These are phyloP conservation scores for Aegotheles bennettii DNA, from an alignment of 2,113 vertebrate genomes.

Conservation along the genomic window DNA sequence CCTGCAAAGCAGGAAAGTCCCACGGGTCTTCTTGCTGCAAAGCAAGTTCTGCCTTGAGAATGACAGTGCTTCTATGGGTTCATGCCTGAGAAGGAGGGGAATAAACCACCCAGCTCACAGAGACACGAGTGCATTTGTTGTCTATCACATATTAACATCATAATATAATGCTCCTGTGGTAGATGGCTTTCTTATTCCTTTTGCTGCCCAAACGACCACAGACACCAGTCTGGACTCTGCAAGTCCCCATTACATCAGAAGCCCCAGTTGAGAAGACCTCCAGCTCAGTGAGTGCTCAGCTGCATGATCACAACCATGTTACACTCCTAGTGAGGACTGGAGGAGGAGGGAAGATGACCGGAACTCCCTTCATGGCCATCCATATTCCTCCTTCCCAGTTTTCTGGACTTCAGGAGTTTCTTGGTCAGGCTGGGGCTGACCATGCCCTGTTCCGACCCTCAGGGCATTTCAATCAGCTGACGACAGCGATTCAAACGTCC, in stretches of 20 bases:
- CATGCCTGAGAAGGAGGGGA: rapidly evolving
- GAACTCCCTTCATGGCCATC: background rate
- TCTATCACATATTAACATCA: background rate
- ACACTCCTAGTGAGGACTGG: background rate
- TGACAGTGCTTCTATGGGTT: rapidly evolving
- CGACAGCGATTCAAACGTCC: rapidly evolving
- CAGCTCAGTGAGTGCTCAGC: background rate
- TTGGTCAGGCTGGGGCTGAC: background rate
- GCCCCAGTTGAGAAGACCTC: rapidly evolving
- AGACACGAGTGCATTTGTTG: background rate
- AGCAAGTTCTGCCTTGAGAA: background rate
- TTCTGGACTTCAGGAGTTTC: background rate
- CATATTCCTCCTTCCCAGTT: background rate
- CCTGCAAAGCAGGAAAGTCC: background rate
- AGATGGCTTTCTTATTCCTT: background rate
- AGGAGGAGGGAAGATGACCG: background rate
- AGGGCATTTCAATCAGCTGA: rapidly evolving
- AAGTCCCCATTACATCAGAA: background rate
- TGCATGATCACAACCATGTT: background rate
- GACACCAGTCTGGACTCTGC: background rate
- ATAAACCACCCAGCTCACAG: background rate
- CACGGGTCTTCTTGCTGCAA: background rate
- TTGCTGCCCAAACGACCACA: background rate
- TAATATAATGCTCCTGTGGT: background rate
- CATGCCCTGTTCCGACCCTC: background rate